Percentiles rank a stretch among this genome's conserved stretches.
Evolutionary conservation across 2,888 invertebrate genomes (phyloP).

Genomic region (Drosophila nigricruria): DNA sequence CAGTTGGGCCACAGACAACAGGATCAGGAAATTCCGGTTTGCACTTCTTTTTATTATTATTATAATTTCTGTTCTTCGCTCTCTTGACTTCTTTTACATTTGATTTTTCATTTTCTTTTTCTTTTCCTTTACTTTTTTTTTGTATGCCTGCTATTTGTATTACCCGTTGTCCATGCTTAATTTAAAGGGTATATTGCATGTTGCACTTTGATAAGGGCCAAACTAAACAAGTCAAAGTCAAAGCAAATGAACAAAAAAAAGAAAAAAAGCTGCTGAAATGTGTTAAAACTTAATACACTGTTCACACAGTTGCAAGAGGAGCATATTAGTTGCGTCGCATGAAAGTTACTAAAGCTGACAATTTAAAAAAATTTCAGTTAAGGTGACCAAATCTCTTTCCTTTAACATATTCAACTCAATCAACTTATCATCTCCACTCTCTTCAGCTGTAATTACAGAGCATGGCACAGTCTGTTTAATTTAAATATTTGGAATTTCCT

Average conservation of each 20-base stretch:
- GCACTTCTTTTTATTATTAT: slow-evolving; percentile 74
- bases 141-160: slow-evolving; percentile 3
- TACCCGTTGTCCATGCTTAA: slow-evolving; percentile 17
- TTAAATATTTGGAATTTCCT: neutral
- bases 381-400: too few species aligned
- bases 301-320: too few species aligned
- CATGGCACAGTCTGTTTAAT: neutral
- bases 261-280: neutral
- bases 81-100: slow-evolving; percentile 22
- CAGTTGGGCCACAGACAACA: slow-evolving; percentile 72
- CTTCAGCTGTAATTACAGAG: slow-evolving; percentile 5
- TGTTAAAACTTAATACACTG: neutral
- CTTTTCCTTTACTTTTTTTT: slow-evolving; percentile 1
- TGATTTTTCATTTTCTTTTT: slow-evolving; percentile 14
- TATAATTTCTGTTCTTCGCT: slow-evolving; percentile 54
- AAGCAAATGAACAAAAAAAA: neutral
- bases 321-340: neutral
- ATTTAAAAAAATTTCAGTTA: neutral
- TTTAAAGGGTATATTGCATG: slow-evolving; percentile 30
- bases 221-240: neutral
- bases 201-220: slow-evolving; percentile 10
- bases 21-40: slow-evolving; percentile 80
- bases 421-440: neutral
- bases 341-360: neutral
- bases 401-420: neutral